A percentile compares a stretch with the other conserved stretches of the same genome.
Evolutionary conservation across 2,113 vertebrate species (phyloP).

Genomic region (Orcinus orca): DNA sequence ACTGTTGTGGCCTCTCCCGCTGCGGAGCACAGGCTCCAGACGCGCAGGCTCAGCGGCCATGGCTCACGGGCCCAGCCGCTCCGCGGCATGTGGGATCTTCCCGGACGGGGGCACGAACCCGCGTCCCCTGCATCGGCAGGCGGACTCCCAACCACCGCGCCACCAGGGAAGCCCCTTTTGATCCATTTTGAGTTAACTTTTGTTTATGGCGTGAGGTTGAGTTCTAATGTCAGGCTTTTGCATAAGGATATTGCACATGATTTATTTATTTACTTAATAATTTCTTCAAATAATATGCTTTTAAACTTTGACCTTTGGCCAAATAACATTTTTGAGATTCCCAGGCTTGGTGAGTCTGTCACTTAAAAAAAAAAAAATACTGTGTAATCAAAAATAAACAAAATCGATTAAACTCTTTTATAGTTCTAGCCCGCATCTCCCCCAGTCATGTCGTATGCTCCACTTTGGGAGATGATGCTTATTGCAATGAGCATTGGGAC

Average conservation of each 20-base stretch:
- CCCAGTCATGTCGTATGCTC: rapidly evolving
- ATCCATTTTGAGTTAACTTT: neutral
- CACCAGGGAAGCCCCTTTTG: no score
- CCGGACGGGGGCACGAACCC: no score
- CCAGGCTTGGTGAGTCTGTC: neutral
- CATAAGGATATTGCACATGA: no score
- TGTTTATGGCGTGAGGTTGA: neutral
- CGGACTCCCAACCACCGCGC: no score
- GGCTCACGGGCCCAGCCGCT: no score
- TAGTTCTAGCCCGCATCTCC: rapidly evolving
- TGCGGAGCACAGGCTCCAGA: no score
- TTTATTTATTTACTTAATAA: neutral
- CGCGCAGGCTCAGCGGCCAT: no score
- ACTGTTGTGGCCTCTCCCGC: no score
- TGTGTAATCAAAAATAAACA: neutral
- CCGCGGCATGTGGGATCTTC: no score
- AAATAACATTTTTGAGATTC: neutral
- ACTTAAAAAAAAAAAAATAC: neutral
- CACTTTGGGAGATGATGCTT: rapidly evolving
- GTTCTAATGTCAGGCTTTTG: no score
- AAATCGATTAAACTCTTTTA: rapidly evolving
- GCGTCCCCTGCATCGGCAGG: no score
- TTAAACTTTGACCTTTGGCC: neutral
- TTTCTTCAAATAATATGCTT: neutral
- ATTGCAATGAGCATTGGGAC: rapidly evolving